Evolutionary conservation across 2,888 invertebrate genomes (phyloP), one percentile per base, ranked within the genome.

Genomic region (Caenorhabditis imperialis): DNA sequence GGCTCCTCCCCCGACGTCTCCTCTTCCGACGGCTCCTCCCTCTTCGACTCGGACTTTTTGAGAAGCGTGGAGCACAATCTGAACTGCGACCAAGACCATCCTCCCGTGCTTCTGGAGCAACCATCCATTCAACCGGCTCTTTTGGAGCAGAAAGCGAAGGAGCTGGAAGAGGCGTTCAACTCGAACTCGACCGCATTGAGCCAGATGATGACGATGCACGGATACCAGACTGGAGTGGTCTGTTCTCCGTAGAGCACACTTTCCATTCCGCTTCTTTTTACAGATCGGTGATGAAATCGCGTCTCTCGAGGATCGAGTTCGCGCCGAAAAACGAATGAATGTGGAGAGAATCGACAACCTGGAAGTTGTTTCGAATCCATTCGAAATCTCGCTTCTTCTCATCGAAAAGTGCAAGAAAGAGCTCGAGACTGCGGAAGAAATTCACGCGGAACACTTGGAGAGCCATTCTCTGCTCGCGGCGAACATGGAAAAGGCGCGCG

Each of bases 181-280:
- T 14, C 45, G 16, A 25, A 14, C 20, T 48, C 55, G 6, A 23
- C 30, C n/a, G 23, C 27, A 12, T 63, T 63, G 14, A 54, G 63
- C 20, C 45, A 38, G 22, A 30, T 42, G 14, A n/a, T 61, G 44
- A 30, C 50, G 8, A 42, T 61, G 6, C 23, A 33, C 16, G 61
- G 51, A 23, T 61, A 42, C 42, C 51, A 51, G 14, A 42, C 33
- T 42, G 50, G 23, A 16, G 20, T 37, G 47, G 54, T 35, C 2
- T 25, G 4, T 55, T 25, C 12, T 40, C 37, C n/a, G 40, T 25
- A 22, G 18, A 12, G 14, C 20, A n/a, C n/a, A 10, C 22, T 12
- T 7, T 18, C 12, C 12, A 3, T 7, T 10, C 10, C 12, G n/a
- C 12, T 18, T 20, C 18, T 2, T 10, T 18, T 18, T 7, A 12